Percentiles rank a stretch among this genome's conserved stretches.
Conservation (phyloP, 1,140 invertebrate species). For the Gyrodactylus bullatarudis region DNA sequence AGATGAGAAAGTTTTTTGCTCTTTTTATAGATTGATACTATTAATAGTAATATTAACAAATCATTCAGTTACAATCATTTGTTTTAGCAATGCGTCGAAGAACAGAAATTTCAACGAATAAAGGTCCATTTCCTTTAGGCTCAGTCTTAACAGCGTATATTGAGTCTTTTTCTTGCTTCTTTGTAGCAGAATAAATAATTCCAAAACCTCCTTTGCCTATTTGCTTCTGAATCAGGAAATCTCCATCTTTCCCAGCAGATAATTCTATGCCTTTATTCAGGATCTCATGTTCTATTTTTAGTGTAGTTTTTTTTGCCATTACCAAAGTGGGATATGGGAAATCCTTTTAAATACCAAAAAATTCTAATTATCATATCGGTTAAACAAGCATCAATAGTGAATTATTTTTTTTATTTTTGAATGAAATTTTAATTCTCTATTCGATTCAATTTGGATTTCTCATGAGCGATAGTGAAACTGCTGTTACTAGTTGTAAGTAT, state of each 20-base stretch:
- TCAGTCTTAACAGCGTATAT: neutral
- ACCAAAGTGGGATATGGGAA: no score
- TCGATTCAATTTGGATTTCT: no score
- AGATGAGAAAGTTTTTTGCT: neutral
- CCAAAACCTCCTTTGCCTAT: neutral
- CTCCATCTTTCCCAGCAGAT: neutral
- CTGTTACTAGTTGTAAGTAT: no score
- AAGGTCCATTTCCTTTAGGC: neutral
- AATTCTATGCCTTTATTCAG: neutral
- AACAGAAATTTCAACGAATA: neutral
- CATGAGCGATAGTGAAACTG: no score
- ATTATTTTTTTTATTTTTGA: no score
- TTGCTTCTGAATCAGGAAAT: neutral
- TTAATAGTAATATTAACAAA: neutral
- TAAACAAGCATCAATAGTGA: no score
- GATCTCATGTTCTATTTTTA: neutral
- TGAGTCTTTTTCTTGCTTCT: neutral
- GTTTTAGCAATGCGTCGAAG: neutral
- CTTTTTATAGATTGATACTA: neutral
- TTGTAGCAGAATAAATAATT: neutral
- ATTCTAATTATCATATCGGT: no score
- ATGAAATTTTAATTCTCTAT: no score
- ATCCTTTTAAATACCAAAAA: no score
- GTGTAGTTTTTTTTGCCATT: no score
- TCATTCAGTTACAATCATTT: neutral